Evolutionary conservation across 2,888 invertebrate genomes (phyloP).

Genomic region (Orchesella flavescens): DNA sequence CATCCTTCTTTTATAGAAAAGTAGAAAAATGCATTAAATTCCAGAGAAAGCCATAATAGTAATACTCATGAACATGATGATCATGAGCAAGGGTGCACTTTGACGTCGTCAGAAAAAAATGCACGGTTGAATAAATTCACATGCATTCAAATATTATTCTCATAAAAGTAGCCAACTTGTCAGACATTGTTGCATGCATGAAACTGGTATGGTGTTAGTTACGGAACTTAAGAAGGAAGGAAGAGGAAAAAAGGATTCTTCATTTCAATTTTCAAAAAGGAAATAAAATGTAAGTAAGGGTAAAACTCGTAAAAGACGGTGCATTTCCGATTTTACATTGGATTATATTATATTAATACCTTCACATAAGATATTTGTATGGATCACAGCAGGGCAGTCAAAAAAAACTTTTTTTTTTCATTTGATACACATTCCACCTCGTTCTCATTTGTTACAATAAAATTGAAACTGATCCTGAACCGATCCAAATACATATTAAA

Average conservation of each 20-base stretch:
- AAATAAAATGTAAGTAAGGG: conserved; percentile 26
- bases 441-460: too few species aligned
- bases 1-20: conserved; percentile 3
- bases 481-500: too few species aligned
- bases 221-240: conserved; percentile 39
- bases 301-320: not conserved
- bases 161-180: conserved; percentile 65
- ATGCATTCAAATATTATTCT: conserved; percentile 5
- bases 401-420: too few species aligned
- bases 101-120: conserved; percentile 9
- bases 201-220: conserved; percentile 45
- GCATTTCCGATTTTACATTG: conserved; percentile 14
- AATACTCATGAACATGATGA: not conserved
- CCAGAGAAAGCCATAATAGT: conserved; percentile 47
- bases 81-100: conserved; percentile 33
- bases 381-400: too few species aligned
- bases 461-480: too few species aligned
- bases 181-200: conserved; percentile 44
- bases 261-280: conserved; percentile 17
- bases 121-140: conserved; percentile 56
- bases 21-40: conserved; percentile 23
- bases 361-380: too few species aligned
- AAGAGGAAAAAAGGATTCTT: conserved; percentile 25
- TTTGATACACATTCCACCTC: too few species aligned
- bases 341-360: too few species aligned